Conservation (phyloP, 2,113 vertebrate genomes). For the Entomyzon cyanotis region DNA sequence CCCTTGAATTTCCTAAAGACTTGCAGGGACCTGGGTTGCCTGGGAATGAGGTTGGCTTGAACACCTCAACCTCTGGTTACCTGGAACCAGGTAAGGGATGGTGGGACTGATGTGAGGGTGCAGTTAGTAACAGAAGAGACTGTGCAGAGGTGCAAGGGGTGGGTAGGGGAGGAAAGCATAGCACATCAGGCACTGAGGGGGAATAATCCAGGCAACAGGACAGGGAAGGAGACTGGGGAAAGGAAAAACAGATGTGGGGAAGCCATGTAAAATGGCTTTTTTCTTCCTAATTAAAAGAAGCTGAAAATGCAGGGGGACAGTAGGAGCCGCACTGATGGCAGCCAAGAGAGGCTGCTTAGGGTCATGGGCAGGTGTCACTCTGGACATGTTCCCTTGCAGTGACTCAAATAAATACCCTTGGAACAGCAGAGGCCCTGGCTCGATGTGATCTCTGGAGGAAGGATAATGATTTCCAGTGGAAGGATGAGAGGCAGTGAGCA, state of each 20-base stretch:
- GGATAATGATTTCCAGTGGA: neutral
- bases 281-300: neutral
- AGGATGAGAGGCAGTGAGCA: neutral
- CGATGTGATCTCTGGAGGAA: fast-evolving
- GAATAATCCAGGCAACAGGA: neutral
- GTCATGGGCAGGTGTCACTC: neutral
- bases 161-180: neutral
- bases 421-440: neutral
- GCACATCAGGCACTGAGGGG: fast-evolving
- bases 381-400: fast-evolving
- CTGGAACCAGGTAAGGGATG: neutral
- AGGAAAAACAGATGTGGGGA: neutral
- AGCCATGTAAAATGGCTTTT: neutral
- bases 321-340: neutral
- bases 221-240: neutral
- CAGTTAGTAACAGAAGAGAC: neutral
- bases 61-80: neutral
- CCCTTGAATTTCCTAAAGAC: neutral
- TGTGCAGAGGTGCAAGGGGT: neutral
- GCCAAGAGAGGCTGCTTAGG: neutral
- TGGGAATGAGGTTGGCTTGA: neutral
- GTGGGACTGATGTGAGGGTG: neutral
- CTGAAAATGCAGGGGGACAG: neutral
- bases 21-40: neutral
- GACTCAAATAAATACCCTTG: neutral